Conservation (phyloP, 2,888 invertebrate species). For the Sturmia bella region DNA sequence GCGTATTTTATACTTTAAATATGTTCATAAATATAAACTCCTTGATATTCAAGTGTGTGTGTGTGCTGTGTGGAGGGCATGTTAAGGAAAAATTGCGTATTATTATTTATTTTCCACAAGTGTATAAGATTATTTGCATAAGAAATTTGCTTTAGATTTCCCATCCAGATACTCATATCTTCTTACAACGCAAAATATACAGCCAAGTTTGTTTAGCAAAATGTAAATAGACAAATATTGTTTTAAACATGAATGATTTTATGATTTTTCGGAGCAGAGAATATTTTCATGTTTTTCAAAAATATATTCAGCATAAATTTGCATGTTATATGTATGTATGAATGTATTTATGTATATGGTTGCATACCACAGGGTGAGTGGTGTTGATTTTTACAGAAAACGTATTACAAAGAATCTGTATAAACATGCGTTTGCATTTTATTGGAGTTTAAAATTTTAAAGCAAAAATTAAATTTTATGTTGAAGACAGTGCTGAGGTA, state of each 20-base stretch:
- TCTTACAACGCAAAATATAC: not conserved
- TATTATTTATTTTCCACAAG: not conserved
- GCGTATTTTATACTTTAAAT: too few relatives aligned
- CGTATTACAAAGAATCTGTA: too few relatives aligned
- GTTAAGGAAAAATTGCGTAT: not conserved
- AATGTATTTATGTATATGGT: not conserved
- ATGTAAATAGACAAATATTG: slow-evolving; percentile 63
- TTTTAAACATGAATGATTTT: slow-evolving; percentile 59
- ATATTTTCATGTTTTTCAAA: slow-evolving; percentile 12
- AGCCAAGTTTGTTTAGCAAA: slow-evolving; percentile 37
- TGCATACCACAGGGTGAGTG: not conserved
- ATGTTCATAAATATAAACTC: too few relatives aligned
- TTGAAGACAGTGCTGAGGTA: too few relatives aligned
- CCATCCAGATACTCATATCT: not conserved
- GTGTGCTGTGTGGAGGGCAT: too few relatives aligned
- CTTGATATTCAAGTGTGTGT: too few relatives aligned
- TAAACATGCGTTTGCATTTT: too few relatives aligned
- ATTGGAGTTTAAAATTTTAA: too few relatives aligned
- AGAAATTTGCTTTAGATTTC: slow-evolving; percentile 10
- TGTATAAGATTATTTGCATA: slow-evolving; percentile 7
- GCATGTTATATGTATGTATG: not conserved
- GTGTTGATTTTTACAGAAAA: too few relatives aligned
- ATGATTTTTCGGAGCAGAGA: slow-evolving; percentile 15
- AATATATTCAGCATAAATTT: slow-evolving; percentile 46
- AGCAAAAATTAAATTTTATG: too few relatives aligned